Percentiles rank a stretch among this genome's conserved stretches.
phyloP scores from a whole-genome alignment of 1,140 invertebrate genomes.

The Procambarus virginalis region DNA sequence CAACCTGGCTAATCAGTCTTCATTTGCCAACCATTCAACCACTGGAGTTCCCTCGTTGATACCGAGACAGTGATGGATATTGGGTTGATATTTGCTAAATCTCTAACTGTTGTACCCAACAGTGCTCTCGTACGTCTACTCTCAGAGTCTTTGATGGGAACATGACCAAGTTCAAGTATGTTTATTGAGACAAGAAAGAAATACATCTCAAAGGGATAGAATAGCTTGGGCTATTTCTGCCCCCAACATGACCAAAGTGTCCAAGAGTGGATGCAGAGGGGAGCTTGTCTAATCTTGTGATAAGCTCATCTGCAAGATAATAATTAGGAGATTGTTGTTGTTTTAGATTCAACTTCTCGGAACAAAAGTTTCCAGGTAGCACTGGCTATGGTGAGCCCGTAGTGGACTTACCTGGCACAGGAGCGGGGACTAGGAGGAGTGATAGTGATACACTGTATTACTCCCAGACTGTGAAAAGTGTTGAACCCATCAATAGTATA shows the following conservation, averaged over 20 bases:
- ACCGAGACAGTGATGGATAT: not conserved
- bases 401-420: too few relatives aligned
- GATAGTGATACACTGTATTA: slow-evolving; percentile 11
- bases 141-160: slow-evolving; percentile 22
- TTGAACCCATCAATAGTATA: not conserved
- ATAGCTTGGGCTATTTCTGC: too few relatives aligned
- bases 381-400: too few relatives aligned
- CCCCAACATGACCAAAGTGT: not conserved
- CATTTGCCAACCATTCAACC: slow-evolving; percentile 5
- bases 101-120: not conserved
- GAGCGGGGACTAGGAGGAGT: too few relatives aligned
- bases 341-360: too few relatives aligned
- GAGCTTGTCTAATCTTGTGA: slow-evolving; percentile 33
- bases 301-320: slow-evolving; percentile 9
- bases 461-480: not conserved
- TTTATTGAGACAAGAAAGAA: too few relatives aligned
- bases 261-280: slow-evolving; percentile 25
- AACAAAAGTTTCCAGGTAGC: too few relatives aligned
- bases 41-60: slow-evolving; percentile 12
- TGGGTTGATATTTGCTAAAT: slow-evolving; percentile 17
- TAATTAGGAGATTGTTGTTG: not conserved
- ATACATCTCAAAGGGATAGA: too few relatives aligned
- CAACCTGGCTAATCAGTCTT: not conserved
- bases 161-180: not conserved
- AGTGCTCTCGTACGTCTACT: not conserved